Percentiles rank a stretch among this genome's conserved stretches.
These are phyloP conservation scores for Gallinago media DNA, from an alignment of 2,113 vertebrate genomes.

Conservation along the genomic window DNA sequence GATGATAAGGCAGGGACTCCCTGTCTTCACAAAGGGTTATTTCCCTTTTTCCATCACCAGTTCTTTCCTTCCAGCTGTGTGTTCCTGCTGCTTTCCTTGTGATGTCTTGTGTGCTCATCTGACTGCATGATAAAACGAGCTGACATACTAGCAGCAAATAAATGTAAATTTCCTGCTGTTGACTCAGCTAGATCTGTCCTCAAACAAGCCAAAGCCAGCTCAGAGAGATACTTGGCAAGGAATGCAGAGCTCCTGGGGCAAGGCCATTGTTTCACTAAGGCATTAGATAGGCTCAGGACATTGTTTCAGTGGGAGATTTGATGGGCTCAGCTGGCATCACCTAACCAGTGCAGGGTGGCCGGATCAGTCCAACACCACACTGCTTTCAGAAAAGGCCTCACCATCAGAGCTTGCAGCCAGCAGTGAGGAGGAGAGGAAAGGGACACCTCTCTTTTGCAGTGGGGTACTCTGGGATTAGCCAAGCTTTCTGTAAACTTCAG, in stretches of 20 bases:
- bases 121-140: background rate
- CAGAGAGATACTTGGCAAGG: background rate
- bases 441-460: rapidly evolving
- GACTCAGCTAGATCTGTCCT: background rate
- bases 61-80: background rate
- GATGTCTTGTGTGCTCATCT: background rate
- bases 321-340: background rate
- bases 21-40: background rate
- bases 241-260: background rate
- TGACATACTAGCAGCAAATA: background rate
- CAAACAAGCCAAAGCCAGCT: background rate
- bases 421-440: background rate
- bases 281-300: background rate
- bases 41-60: background rate
- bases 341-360: background rate
- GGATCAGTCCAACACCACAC: background rate
- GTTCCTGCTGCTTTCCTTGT: background rate
- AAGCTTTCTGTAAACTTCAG: background rate
- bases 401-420: background rate
- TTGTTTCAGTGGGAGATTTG: background rate
- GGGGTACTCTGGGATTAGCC: background rate
- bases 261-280: background rate
- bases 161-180: background rate
- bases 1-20: background rate
- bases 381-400: background rate